Percentiles rank a stretch among this genome's conserved stretches.
Evolutionary conservation across 2,113 vertebrate species (phyloP).

Genomic region (Zosterops lateralis): DNA sequence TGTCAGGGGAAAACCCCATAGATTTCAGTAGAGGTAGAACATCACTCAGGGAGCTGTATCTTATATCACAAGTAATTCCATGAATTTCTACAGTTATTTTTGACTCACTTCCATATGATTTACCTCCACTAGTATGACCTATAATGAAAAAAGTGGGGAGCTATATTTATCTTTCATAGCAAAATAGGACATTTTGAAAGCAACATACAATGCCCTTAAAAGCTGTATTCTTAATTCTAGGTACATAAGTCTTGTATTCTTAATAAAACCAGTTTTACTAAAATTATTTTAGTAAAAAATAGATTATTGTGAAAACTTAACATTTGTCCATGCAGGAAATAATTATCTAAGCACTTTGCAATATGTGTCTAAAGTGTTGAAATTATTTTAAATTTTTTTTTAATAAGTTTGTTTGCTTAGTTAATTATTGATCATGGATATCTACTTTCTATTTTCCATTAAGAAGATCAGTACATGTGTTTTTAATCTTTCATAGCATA

Average conservation of each 20-base stretch:
- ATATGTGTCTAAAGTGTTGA: background rate
- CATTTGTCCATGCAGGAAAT: background rate
- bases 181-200: background rate
- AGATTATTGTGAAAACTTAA: background rate
- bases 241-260: background rate
- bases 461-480: background rate
- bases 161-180: background rate
- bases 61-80: background rate
- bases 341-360: background rate
- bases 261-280: background rate
- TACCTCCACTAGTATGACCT: background rate
- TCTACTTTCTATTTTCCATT: slow-evolving; percentile 16
- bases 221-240: background rate
- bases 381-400: background rate
- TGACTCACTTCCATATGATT: background rate
- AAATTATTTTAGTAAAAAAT: background rate
- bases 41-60: background rate
- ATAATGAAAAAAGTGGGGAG: background rate
- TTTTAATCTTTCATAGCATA: slow-evolving; percentile 30
- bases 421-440: background rate
- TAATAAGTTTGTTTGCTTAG: background rate
- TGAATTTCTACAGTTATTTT: background rate
- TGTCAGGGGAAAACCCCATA: background rate
- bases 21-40: background rate
- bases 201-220: background rate